Percentiles rank a stretch among this genome's conserved stretches.
phyloP scores from a whole-genome alignment of 2,113 vertebrate genomes.

The Nibea coibor region DNA sequence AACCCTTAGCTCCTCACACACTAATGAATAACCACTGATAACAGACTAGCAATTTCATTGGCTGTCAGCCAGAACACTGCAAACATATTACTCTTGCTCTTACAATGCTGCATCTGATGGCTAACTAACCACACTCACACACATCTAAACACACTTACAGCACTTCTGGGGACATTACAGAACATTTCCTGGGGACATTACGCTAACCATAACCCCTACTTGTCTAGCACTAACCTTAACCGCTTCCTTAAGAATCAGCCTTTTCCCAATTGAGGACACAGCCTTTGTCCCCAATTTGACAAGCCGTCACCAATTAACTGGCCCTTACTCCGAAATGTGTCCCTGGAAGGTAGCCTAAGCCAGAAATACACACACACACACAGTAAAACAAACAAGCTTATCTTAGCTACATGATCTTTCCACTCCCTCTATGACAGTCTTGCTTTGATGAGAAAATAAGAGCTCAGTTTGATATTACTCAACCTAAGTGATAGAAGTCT shows the following conservation, averaged over 20 bases:
- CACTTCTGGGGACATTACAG: too few species aligned
- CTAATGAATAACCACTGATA: slow-evolving; percentile 55
- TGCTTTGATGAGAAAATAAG: slow-evolving; percentile 13
- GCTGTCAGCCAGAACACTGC: slow-evolving; percentile 33
- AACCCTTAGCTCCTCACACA: slow-evolving; percentile 31
- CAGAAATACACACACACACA: neutral
- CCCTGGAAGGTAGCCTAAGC: too few species aligned
- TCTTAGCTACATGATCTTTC: slow-evolving; percentile 30
- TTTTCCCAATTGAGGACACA: too few species aligned
- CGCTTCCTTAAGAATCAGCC: too few species aligned
- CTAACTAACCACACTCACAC: neutral
- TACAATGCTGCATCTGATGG: slow-evolving; percentile 27
- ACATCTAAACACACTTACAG: neutral
- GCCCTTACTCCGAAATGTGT: too few species aligned
- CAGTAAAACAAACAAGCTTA: slow-evolving; percentile 25
- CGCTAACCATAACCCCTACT: too few species aligned
- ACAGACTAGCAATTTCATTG: slow-evolving; percentile 33
- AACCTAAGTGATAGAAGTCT: slow-evolving; percentile 13
- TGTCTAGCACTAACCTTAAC: too few species aligned
- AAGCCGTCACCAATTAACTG: too few species aligned
- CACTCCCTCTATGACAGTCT: neutral
- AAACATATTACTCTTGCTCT: slow-evolving; percentile 32
- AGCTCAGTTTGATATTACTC: neutral
- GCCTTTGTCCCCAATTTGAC: too few species aligned
- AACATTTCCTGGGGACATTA: too few species aligned